Evolutionary conservation across 2,797 vertebrate species (phyloP).

Genomic region (Mormyrus hasselquistii): DNA sequence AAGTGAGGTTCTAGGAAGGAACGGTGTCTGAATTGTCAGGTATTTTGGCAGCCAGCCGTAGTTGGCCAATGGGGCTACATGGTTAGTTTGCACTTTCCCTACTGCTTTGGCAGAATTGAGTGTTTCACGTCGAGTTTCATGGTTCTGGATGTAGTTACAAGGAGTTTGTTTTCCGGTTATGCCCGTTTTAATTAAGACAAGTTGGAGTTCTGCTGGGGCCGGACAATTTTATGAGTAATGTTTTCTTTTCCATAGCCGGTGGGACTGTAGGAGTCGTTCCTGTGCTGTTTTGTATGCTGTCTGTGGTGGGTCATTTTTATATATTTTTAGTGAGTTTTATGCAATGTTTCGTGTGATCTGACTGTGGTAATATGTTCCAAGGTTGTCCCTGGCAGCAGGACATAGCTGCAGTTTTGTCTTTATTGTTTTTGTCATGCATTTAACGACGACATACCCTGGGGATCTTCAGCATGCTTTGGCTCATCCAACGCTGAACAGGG

Average conservation of each 20-base stretch:
- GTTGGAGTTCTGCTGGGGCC: not conserved
- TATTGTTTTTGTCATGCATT: not conserved
- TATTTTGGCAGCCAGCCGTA: not conserved
- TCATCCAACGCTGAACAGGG: not conserved
- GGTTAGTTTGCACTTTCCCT: not conserved
- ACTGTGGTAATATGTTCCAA: not conserved
- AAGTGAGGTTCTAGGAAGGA: not conserved
- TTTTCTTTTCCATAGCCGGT: not conserved
- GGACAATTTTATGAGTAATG: not conserved
- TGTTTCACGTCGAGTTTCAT: not conserved
- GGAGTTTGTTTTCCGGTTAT: not conserved
- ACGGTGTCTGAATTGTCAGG: not conserved
- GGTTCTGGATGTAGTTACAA: not conserved
- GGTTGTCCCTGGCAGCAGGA: not conserved
- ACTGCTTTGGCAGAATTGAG: not conserved
- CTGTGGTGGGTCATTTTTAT: not conserved
- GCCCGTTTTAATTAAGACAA: not conserved
- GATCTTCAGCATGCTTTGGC: not conserved
- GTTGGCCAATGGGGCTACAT: not conserved
- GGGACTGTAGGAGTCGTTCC: not conserved
- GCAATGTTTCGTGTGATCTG: not conserved
- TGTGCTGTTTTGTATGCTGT: not conserved
- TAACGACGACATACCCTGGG: not conserved
- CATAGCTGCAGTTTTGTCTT: not conserved
- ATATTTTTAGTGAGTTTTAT: not conserved